phyloP scores from a whole-genome alignment of 2,113 vertebrate species.

The Rhegmatorhina hoffmannsi region DNA sequence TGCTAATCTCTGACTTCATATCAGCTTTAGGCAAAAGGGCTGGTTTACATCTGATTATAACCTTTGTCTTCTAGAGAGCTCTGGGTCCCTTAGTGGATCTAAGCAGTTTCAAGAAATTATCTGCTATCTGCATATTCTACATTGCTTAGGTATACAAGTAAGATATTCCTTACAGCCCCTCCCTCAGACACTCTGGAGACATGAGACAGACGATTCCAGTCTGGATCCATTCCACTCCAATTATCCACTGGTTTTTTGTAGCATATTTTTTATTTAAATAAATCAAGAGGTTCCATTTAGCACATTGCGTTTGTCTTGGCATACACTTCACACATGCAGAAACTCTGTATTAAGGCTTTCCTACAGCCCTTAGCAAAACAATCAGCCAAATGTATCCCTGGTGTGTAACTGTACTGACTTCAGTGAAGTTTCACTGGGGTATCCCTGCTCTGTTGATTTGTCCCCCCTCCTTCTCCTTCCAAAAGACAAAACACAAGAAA shows the following conservation, averaged over 20 bases:
- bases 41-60: conserved; percentile 40
- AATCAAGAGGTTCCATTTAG: conserved; percentile 64
- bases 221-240: conserved; percentile 57
- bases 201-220: conserved; percentile 46
- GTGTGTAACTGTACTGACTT: conserved; percentile 32
- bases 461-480: not conserved
- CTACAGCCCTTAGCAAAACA: conserved; percentile 35
- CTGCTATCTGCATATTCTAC: conserved; percentile 9
- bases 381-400: conserved; percentile 53
- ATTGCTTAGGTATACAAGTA: not conserved
- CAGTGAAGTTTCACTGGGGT: not conserved
- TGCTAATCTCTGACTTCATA: not conserved
- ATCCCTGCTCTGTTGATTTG: not conserved
- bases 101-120: conserved; percentile 38
- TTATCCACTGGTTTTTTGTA: conserved; percentile 53
- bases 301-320: conserved; percentile 63
- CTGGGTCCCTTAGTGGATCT: not conserved
- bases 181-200: conserved; percentile 56
- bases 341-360: conserved; percentile 56
- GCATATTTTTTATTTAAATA: conserved; percentile 67
- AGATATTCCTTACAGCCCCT: conserved; percentile 29
- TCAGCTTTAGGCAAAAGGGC: not conserved
- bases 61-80: conserved; percentile 34
- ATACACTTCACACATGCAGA: conserved; percentile 42
- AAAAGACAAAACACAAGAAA: conserved; percentile 19